A percentile compares a stretch with the other conserved stretches of the same genome.
Conservation (phyloP, 2,888 invertebrate species). For the Mythimna pallens region DNA sequence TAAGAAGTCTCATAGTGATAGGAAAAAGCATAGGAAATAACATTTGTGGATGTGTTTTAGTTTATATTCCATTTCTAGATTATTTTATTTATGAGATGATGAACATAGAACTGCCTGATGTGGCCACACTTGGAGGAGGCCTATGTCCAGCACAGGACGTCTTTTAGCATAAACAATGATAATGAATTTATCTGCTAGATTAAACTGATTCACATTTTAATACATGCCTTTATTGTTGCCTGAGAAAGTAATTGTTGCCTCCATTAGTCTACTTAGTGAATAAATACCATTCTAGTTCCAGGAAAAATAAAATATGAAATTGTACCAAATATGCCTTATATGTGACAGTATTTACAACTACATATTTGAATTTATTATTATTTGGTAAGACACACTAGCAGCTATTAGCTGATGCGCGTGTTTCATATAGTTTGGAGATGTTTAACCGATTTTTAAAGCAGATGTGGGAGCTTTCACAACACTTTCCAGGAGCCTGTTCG, state of each 20-base stretch:
- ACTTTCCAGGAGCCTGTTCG: too few species aligned
- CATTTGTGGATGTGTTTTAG: constrained; percentile 15
- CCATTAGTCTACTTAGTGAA: not conserved
- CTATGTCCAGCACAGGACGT: too few species aligned
- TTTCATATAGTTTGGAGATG: too few species aligned
- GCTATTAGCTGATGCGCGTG: too few species aligned
- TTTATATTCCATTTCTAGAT: not conserved
- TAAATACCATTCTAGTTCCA: not conserved
- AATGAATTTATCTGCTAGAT: too few species aligned
- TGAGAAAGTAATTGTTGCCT: not conserved
- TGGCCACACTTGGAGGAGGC: too few species aligned
- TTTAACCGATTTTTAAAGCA: too few species aligned
- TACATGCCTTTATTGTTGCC: not conserved
- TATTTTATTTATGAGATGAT: not conserved
- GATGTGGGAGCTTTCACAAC: too few species aligned
- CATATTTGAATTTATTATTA: not conserved
- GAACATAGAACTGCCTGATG: too few species aligned
- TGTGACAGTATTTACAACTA: not conserved
- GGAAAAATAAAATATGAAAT: not conserved
- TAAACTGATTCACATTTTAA: too few species aligned
- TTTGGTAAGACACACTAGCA: too few species aligned
- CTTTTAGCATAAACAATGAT: too few species aligned
- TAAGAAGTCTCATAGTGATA: constrained; percentile 72
- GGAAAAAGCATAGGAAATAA: constrained; percentile 77
- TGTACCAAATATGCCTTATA: not conserved